Base-by-base conservation (phyloP, 2,113 vertebrate genomes). In the Mesitornis unicolor region DNA sequence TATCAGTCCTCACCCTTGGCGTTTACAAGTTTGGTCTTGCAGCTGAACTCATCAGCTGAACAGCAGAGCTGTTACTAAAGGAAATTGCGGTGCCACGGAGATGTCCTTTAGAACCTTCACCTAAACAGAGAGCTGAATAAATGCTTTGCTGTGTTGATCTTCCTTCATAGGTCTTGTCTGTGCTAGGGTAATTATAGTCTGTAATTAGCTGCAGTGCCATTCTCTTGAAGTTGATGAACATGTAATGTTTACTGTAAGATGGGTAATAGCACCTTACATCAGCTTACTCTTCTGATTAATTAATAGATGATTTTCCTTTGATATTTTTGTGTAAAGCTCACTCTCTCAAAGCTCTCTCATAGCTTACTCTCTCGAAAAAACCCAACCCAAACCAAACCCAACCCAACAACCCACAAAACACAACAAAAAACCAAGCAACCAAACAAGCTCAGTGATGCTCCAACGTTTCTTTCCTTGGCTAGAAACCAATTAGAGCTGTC, bases 21-120 rank as follows among this genome's bases (percentile, higher is more conserved):
- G 14, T 15, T 65, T 2, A 22, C 12, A 21, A 48, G 36, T n/a
- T 74, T 48, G 48, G 40, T 33, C 38, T 76, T 16, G 35, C 21
- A 8, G 42, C 5, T 50, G 69, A 54, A 33, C 40, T 75, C 19
- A 3, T 11, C 17, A n/a, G 57, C 11, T 26, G 17, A 25, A 38
- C 2, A 24, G 35, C 45, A 31, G 13, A 71, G 42, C 53, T 61
- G n/a, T 33, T 63, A 33, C 48, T 61, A 8, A 11, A 77, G 25
- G 42, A 48, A 40, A 57, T 22, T 5, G 4, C 33, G 0, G 0
- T 29, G 48, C 11, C 13, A 3, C 1, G 3, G 12, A 36, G 9
- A 2, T n/a, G n/a, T 31, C 60, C 31, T 74, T 48, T 10, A 28
- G 54, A 31, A 24, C 13, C 35, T 68, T 80, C 54, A n/a, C 29